Evolutionary conservation across 2,113 vertebrate genomes (phyloP), one percentile per base, ranked within the genome.

Genomic region (Thryonomys swinderianus): DNA sequence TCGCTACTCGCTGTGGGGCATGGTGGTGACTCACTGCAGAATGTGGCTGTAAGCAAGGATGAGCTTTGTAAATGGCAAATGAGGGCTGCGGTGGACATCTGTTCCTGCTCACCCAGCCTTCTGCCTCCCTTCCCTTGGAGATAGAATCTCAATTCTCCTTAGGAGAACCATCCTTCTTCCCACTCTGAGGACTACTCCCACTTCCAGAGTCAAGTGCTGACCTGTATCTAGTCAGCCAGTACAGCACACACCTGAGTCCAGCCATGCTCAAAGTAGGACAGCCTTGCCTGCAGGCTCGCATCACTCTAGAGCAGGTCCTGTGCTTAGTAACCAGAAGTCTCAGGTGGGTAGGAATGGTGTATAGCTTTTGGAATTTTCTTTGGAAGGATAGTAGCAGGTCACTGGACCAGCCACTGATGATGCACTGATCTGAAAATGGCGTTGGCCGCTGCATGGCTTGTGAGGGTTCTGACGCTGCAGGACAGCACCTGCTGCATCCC

Each of bases 21-120:
- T 25, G 27, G 30, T 7, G 48, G 55, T 96, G 84, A 93, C 48
- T 96, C 94, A 93, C 76, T 21, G 69, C 4, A 61, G 87, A 74
- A 76, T 20, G 59, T 1, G 14, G 32, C 87, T 48, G 0, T 2
- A 32, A 86, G 79, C 5, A 4, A 86, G 40, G 59, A n/a, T 1
- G 67, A 74, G 76, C 51, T 76, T 37, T 45, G 34, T 2, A 64
- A 90, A 53, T 7, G 53, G 59, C 64, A 42, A 37, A 34, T 3
- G 27, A 93, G 88, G 81, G 45, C 20, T 90, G 34, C 6, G 42
- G 90, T 23, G 53, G 80, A 85, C 81, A 62, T 34, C 92, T 89
- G 83, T 85, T 55, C 85, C 42, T 64, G 71, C 78, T 81, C 2
- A 13, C 85, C 85, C 51, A 64, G 12, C 45, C 5, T 76, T 80